Evolutionary conservation across 2,113 vertebrate genomes (phyloP).

Genomic region (Sander lucioperca): DNA sequence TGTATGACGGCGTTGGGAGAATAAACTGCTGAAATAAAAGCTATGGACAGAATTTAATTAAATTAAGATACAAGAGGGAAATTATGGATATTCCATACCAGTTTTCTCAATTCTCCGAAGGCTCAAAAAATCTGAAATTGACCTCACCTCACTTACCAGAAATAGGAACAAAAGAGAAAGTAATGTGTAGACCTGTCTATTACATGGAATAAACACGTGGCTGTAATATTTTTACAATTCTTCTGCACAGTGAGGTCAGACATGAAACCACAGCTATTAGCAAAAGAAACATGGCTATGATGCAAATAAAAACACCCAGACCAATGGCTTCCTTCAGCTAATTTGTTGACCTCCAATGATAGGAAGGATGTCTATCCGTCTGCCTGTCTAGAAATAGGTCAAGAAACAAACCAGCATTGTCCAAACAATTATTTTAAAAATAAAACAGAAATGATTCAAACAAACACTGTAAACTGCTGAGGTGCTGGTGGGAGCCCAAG

Average conservation of each 20-base stretch:
- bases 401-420: conserved; percentile 63
- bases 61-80: neutral
- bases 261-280: conserved; percentile 9
- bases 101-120: neutral
- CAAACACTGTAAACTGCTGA: conserved; percentile 70
- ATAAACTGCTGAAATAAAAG: neutral
- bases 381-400: conserved; percentile 49
- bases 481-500: conserved; percentile 55
- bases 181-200: neutral
- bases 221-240: conserved; percentile 16
- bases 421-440: conserved; percentile 61
- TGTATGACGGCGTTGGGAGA: no score
- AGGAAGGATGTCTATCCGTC: conserved; percentile 70
- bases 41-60: neutral
- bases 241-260: conserved; percentile 1
- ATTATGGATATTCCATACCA: neutral
- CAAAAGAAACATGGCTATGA: conserved; percentile 32
- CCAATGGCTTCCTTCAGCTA: conserved; percentile 42
- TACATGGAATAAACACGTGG: neutral
- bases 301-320: conserved; percentile 34
- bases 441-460: conserved; percentile 61
- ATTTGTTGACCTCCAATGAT: conserved; percentile 40
- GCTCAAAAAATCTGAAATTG: neutral
- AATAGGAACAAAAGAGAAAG: neutral
- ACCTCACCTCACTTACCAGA: neutral